Conservation (phyloP, 2,888 invertebrate species). For the Hyppa rectilinea region DNA sequence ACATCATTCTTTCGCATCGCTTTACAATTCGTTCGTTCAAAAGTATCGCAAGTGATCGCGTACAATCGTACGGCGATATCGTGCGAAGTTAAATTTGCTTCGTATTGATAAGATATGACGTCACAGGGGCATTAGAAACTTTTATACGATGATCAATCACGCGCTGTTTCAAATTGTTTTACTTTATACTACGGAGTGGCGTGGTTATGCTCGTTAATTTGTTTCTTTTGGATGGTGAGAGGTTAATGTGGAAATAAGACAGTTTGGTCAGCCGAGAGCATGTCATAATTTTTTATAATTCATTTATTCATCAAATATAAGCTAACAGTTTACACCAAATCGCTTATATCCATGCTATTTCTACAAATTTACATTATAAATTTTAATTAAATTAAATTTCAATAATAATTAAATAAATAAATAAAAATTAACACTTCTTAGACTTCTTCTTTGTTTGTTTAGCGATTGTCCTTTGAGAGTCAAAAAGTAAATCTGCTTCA, state of each 20-base stretch:
- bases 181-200: constrained; percentile 61
- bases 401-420: no score
- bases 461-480: no score
- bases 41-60: constrained; percentile 42
- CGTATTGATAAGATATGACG: constrained; percentile 66
- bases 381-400: no score
- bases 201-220: constrained; percentile 12
- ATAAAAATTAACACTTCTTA: no score
- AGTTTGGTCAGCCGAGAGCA: no score
- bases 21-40: constrained; percentile 26
- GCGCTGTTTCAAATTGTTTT: constrained; percentile 76
- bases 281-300: no score
- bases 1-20: constrained; percentile 15
- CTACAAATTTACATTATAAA: no score
- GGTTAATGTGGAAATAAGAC: background rate
- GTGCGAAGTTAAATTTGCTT: constrained; percentile 65
- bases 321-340: no score
- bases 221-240: background rate
- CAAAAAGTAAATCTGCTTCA: no score
- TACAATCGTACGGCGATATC: constrained; percentile 36
- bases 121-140: constrained; percentile 71
- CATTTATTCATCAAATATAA: no score
- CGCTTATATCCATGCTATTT: no score
- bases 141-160: constrained; percentile 81
- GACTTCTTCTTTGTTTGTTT: no score